phyloP scores from a whole-genome alignment of 2,888 invertebrate species.

The Portevinia maculata region DNA sequence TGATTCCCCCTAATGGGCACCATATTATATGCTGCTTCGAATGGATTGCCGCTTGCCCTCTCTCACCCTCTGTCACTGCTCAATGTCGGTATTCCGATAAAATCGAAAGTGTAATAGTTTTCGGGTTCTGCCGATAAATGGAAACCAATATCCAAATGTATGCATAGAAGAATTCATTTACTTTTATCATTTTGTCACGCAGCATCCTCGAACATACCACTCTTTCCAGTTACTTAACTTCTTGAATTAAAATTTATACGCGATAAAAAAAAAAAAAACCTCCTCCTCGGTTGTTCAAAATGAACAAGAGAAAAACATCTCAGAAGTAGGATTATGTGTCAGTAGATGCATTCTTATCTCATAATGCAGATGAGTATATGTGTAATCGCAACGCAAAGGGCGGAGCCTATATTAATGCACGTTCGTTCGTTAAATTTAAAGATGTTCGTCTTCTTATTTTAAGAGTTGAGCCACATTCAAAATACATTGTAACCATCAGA shows the following conservation, averaged over 20 bases:
- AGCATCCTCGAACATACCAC: slow-evolving; percentile 45
- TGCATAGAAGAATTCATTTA: slow-evolving; percentile 24
- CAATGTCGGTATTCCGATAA: slow-evolving; percentile 65
- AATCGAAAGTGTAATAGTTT: slow-evolving; percentile 64
- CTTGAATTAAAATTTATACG: slow-evolving; percentile 5
- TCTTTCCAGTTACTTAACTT: slow-evolving; percentile 57
- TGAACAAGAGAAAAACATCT: slow-evolving; percentile 49
- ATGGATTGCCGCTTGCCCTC: slow-evolving; percentile 24
- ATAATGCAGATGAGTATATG: slow-evolving; percentile 14
- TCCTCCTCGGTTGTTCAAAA: slow-evolving; percentile 15
- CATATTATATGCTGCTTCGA: slow-evolving; percentile 29
- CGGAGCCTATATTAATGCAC: background rate
- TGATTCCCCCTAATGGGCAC: slow-evolving; percentile 41
- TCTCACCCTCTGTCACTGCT: background rate
- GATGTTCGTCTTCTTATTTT: background rate
- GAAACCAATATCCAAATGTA: slow-evolving; percentile 44
- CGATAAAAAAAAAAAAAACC: slow-evolving; percentile 10
- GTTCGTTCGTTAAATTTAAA: background rate
- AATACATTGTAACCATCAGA: background rate
- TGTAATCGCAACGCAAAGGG: background rate
- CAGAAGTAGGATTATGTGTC: slow-evolving; percentile 55
- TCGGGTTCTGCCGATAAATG: slow-evolving; percentile 41
- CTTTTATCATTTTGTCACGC: slow-evolving; percentile 41
- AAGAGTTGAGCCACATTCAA: slow-evolving; percentile 5
- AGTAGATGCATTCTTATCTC: slow-evolving; percentile 26